Base-by-base conservation (phyloP, 2,888 invertebrate genomes). In the Melanostoma mellinum region DNA sequence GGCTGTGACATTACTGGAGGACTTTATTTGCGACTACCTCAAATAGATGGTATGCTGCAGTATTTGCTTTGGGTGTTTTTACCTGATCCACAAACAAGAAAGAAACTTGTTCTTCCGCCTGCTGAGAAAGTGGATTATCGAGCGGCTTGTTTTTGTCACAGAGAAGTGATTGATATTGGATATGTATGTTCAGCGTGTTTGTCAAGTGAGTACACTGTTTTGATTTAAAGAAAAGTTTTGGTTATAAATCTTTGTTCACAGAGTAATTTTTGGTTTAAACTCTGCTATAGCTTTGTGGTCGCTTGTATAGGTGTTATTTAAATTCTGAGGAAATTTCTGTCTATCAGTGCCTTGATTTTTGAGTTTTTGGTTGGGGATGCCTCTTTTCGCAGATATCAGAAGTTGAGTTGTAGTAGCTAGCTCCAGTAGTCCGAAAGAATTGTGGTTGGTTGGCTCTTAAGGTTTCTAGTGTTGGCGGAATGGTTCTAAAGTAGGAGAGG, bases 121-220 rank as follows among this genome's bases (percentile, higher is more conserved):
- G 94, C 96, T 0, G 96, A 96, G 0, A 96, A 97, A 87, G 98
- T 99, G 4, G 98, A 99, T 92, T 99, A 99, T 92, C 93, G 99
- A 87, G 98, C 99, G 3, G 98, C 99, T 0, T 99, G 99, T 91
- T 99, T 99, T 92, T 99, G 99, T 89, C 99, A 99, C 90, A 93
- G 98, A 32, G 97, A 97, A 88, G 93, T 99, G 44, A 96, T 99
- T 78, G 98, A 98, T 89, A 95, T 99, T 87, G 99, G 99, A 85
- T 99, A 96, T 90, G 99, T 99, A 30, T 99, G 99, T 92, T 99
- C 99, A 5, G 97, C 99, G 68, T 99, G 99, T 91, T 93, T 99
- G 50, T 98, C 98, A 86, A 97, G 97, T 97, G 90, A 93, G 94
- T 80, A 58, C 33, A 48, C 10, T 40, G 8, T 56, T 10, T 58